These are phyloP conservation scores for Rostratula benghalensis DNA, from an alignment of 2,113 vertebrate species.

Conservation along the genomic window DNA sequence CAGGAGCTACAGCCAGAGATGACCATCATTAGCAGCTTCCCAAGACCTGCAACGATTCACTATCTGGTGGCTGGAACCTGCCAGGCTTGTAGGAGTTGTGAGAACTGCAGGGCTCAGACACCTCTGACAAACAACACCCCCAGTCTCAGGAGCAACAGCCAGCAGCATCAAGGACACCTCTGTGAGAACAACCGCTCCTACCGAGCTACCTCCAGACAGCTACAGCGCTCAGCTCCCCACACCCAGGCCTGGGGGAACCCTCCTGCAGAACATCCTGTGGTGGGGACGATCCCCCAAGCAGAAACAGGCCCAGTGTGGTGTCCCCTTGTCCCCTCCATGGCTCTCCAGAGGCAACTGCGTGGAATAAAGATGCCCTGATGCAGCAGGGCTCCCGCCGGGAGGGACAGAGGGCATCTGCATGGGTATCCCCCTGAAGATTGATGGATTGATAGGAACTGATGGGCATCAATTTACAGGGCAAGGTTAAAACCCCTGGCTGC, in stretches of 20 bases:
- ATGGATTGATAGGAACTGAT: too few species aligned
- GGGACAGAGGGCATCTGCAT: not conserved
- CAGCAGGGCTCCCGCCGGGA: not conserved
- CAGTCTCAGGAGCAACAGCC: not conserved
- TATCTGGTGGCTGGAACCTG: not conserved
- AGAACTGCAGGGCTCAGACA: not conserved
- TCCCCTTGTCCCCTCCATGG: rapidly evolving
- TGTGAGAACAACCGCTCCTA: not conserved
- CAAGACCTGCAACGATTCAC: not conserved
- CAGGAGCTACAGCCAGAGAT: not conserved
- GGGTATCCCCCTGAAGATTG: too few species aligned
- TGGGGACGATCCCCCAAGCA: not conserved
- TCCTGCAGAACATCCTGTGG: rapidly evolving
- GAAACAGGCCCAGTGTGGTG: rapidly evolving
- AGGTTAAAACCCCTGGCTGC: rapidly evolving
- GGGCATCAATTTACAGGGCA: not conserved
- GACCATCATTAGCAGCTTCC: not conserved
- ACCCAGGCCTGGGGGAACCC: rapidly evolving
- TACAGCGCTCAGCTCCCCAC: not conserved
- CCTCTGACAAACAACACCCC: not conserved
- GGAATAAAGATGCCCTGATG: not conserved
- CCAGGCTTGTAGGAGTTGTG: rapidly evolving
- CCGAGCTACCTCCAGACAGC: rapidly evolving
- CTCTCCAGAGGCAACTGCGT: not conserved
- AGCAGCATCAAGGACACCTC: not conserved